phyloP scores from a whole-genome alignment of 2,113 vertebrate genomes.

The Baryphthengus martii region DNA sequence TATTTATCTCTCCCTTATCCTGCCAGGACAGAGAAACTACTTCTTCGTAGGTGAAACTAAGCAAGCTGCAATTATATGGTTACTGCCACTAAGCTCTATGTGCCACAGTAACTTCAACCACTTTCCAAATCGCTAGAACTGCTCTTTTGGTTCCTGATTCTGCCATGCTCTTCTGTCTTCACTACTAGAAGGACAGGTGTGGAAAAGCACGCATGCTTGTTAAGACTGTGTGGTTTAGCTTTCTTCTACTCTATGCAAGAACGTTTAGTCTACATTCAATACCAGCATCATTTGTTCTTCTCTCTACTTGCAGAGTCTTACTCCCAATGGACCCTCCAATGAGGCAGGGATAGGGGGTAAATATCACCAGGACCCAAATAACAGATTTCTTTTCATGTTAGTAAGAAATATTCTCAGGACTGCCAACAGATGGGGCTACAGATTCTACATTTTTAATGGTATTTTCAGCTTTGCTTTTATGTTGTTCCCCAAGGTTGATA shows the following conservation, averaged over 20 bases:
- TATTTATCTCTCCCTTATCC: neutral
- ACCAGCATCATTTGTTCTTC: neutral
- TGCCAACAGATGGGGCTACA: conserved; percentile 23
- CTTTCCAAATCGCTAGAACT: neutral
- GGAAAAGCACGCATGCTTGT: neutral
- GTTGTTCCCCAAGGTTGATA: neutral
- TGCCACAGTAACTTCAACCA: rapidly evolving
- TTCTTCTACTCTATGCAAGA: neutral
- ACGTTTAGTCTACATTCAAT: neutral
- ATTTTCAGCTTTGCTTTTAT: neutral
- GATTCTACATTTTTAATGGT: neutral
- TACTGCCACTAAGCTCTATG: rapidly evolving
- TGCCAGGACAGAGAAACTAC: neutral
- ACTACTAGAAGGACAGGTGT: neutral
- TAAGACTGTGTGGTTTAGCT: neutral
- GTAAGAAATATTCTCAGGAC: neutral
- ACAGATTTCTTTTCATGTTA: neutral
- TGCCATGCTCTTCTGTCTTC: neutral
- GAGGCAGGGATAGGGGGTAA: neutral
- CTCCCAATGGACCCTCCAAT: neutral
- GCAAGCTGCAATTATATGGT: neutral
- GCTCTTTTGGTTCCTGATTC: neutral
- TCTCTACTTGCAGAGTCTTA: neutral
- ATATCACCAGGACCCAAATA: neutral
- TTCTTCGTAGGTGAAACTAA: neutral